These are phyloP conservation scores for Lagorchestes hirsutus DNA, from an alignment of 2,797 vertebrate genomes.

Conservation along the genomic window DNA sequence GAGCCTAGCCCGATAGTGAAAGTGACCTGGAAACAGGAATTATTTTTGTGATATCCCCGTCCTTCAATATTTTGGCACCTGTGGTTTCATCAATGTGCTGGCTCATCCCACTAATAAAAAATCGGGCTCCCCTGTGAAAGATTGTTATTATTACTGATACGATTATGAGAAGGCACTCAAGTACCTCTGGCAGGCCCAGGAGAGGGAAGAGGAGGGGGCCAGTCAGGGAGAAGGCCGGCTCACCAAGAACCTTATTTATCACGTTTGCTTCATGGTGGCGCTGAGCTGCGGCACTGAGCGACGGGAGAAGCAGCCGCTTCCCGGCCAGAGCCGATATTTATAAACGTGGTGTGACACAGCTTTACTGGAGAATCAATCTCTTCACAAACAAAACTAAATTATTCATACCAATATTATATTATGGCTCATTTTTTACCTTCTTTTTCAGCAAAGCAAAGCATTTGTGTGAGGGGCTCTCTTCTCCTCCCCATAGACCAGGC, in stretches of 20 bases:
- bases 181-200: background rate
- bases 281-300: background rate
- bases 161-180: background rate
- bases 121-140: background rate
- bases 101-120: background rate
- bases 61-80: background rate
- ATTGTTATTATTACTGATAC: background rate
- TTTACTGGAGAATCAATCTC: conserved; percentile 51
- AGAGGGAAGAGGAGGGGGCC: background rate
- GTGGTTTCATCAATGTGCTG: background rate
- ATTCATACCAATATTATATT: conserved; percentile 46
- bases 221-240: background rate
- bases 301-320: conserved; percentile 2
- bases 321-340: conserved; percentile 57
- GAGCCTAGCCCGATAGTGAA: background rate
- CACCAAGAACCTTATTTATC: conserved; percentile 4
- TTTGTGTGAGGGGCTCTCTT: background rate
- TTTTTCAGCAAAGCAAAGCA: background rate
- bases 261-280: background rate
- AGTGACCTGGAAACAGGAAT: background rate
- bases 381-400: conserved; percentile 46
- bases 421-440: conserved; percentile 3
- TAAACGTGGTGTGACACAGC: conserved; percentile 41
- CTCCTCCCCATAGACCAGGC: background rate
- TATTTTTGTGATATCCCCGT: background rate